phyloP scores from a whole-genome alignment of 23 tunicate species.

The Botrylloides violaceus region DNA sequence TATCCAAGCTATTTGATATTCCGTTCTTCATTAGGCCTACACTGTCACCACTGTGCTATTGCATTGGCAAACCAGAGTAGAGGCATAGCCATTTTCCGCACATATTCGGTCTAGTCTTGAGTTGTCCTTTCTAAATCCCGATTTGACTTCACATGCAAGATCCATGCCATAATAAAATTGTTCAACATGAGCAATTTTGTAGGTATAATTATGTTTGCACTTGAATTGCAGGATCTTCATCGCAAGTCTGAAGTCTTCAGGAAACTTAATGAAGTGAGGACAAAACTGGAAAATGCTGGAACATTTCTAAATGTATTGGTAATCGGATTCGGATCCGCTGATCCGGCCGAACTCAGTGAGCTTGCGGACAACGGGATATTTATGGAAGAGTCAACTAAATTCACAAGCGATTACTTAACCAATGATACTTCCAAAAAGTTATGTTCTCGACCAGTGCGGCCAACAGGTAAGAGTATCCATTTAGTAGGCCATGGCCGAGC shows the following conservation, averaged over 20 bases:
- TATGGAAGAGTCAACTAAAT: background rate
- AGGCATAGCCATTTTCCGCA: no score
- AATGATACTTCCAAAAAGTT: background rate
- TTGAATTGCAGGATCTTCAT: background rate
- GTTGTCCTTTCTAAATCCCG: no score
- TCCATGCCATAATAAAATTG: no score
- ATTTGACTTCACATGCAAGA: no score
- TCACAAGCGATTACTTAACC: background rate
- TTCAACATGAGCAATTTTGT: background rate
- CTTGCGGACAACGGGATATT: background rate
- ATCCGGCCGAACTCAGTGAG: background rate
- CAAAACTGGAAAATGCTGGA: background rate
- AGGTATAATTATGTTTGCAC: background rate
- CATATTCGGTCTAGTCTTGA: no score
- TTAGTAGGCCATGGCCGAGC: no score
- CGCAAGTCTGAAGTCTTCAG: background rate
- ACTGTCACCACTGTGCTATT: no score
- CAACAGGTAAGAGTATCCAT: background rate
- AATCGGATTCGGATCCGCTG: background rate
- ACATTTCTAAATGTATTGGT: background rate
- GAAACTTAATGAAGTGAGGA: background rate
- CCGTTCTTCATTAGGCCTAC: no score
- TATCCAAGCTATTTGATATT: no score
- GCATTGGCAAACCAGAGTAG: no score
- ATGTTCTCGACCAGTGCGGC: background rate